Percentiles rank a stretch among this genome's conserved stretches.
Conservation (phyloP, 2,797 vertebrate species). For the Iguana delicatissima region DNA sequence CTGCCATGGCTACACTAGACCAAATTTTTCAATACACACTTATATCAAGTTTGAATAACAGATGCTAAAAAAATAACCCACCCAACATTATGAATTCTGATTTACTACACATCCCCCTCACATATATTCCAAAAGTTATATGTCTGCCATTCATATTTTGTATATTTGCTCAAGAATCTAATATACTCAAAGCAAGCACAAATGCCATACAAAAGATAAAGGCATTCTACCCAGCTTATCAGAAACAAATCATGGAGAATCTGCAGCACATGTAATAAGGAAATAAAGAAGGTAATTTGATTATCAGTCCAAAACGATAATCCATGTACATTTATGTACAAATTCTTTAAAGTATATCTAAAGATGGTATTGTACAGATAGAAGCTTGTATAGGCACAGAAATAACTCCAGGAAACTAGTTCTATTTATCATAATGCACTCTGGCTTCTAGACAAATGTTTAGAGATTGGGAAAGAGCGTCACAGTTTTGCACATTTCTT, state of each 20-base stretch:
- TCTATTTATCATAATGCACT: not conserved
- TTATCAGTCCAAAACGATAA: no score
- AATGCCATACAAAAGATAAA: not conserved
- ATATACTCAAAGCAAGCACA: not conserved
- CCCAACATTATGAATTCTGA: not conserved
- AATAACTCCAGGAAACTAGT: not conserved
- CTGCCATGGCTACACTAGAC: not conserved
- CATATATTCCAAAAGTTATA: not conserved
- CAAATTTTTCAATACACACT: no score
- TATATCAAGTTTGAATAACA: not conserved
- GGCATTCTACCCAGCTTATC: not conserved
- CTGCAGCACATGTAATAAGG: not conserved
- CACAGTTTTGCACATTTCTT: not conserved
- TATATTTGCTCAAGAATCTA: not conserved
- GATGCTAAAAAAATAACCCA: not conserved
- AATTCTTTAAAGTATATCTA: no score
- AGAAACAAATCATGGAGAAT: not conserved
- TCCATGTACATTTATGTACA: no score
- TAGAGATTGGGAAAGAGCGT: not conserved
- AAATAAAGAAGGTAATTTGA: no score
- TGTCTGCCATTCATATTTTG: not conserved
- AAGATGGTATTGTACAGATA: not conserved
- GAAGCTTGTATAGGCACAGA: not conserved
- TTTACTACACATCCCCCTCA: not conserved
- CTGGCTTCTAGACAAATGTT: no score